phyloP scores from a whole-genome alignment of 2,797 vertebrate genomes.

The Cryptoprocta ferox region DNA sequence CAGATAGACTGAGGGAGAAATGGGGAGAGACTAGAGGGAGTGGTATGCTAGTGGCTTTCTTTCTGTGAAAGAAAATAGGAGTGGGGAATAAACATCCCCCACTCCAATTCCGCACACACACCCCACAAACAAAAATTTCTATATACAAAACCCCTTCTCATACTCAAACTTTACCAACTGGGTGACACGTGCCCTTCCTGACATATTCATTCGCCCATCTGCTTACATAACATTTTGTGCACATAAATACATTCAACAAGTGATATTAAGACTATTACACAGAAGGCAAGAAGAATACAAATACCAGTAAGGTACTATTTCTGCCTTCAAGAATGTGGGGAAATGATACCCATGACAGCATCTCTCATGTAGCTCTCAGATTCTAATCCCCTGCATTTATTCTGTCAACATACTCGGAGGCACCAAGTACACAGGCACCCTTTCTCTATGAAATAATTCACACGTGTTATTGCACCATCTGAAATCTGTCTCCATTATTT shows the following conservation, averaged over 20 bases:
- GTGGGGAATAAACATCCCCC: not conserved
- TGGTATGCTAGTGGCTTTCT: not conserved
- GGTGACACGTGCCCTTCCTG: not conserved
- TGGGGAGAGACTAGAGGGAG: not conserved
- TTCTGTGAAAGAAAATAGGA: not conserved
- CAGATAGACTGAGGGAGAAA: not conserved
- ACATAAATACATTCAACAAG: conserved; percentile 21
- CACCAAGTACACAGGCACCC: not conserved
- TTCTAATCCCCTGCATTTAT: not conserved
- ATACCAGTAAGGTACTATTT: not conserved
- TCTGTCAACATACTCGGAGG: conserved; percentile 6
- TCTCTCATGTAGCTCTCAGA: not conserved
- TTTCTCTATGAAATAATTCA: conserved; percentile 10
- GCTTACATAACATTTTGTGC: not conserved
- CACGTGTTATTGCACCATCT: not conserved
- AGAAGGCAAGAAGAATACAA: not conserved
- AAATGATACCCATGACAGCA: not conserved
- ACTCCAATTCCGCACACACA: too few species aligned
- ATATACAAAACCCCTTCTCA: not conserved
- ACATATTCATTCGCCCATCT: not conserved
- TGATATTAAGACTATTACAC: not conserved
- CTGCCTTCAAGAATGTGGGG: not conserved
- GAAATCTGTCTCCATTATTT: not conserved
- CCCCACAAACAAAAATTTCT: not conserved
- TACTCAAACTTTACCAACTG: not conserved